These are phyloP conservation scores for Kuschelorhynchus macadamiae DNA, from an alignment of 2,888 invertebrate genomes.

Conservation along the genomic window DNA sequence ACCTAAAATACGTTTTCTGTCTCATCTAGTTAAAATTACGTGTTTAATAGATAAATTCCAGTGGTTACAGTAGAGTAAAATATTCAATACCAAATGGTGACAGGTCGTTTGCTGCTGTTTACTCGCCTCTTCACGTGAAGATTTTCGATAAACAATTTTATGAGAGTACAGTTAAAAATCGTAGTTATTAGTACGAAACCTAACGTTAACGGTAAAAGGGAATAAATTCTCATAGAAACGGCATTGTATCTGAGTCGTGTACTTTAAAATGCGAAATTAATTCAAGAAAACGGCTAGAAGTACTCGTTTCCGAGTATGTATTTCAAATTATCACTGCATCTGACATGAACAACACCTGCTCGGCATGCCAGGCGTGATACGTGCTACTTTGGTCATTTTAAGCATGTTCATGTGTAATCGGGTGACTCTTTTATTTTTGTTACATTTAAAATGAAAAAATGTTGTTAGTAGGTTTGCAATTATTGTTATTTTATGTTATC, in stretches of 20 bases:
- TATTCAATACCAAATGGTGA: neutral
- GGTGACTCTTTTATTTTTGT: constrained; percentile 4
- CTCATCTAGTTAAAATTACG: too few relatives aligned
- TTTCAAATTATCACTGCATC: constrained; percentile 67
- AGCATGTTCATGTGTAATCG: constrained; percentile 24
- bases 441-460: neutral
- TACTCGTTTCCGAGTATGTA: constrained; percentile 67
- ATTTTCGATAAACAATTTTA: constrained; percentile 32
- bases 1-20: too few relatives aligned
- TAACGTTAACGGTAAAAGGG: constrained; percentile 38
- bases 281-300: constrained; percentile 64
- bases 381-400: constrained; percentile 16
- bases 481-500: neutral
- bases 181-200: constrained; percentile 25
- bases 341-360: constrained; percentile 67
- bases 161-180: constrained; percentile 23
- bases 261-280: constrained; percentile 66
- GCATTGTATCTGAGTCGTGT: constrained; percentile 63
- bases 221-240: constrained; percentile 60
- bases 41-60: too few relatives aligned
- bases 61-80: neutral
- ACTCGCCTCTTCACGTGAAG: constrained; percentile 22
- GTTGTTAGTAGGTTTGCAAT: neutral
- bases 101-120: neutral
- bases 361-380: constrained; percentile 50